Base-by-base conservation (phyloP, 2,113 vertebrate genomes). In the Diglossa brunneiventris region DNA sequence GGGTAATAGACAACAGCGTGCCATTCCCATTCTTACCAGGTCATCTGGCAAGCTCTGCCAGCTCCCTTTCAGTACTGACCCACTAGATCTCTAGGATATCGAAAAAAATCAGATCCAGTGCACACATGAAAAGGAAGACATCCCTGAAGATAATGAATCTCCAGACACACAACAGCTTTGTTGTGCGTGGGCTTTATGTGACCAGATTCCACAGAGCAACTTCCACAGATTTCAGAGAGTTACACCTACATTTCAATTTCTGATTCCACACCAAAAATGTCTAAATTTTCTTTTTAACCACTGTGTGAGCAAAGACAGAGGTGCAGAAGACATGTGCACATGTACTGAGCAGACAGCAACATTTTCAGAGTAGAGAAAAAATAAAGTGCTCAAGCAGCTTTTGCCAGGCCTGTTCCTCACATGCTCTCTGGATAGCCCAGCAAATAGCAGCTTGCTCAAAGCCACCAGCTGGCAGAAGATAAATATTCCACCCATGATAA, bases 401-500 rank as follows among this genome's bases (percentile, higher is more conserved):
- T 86, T 90, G 33, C 79, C 52, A 86, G 83, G 28, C 61, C 56
- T 64, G 18, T 67, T 96, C 80, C 79, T 76, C 85, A 72, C 73
- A 70, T 22, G 49, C 39, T 88, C 42, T 80, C 17, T 92, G 61
- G 53, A 6, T 14, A 53, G 35, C 8, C 94, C 82, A 91, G 85
- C 31, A 84, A 76, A 91, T 27, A 52, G 53, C 31, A 69, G 77
- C 73, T 95, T 95, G 83, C 92, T 88, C 83, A 87, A 92, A 77
- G 86, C 53, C 67, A 79, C 93, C 84, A 26, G 84, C 94, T 69
- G 83, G 87, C 59, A 68, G 76, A 95, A 93, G 47, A 97, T 97
- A 96, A 86, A 96, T 97, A 97, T 96, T 97, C 90, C 80, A 93
- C 84, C 84, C 80, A 79, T 96, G 95, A 89, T 73, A 96, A 97